Percentiles rank a stretch among this genome's conserved stretches.
Evolutionary conservation across 64 coral and sea anemone genomes (phyloP).

Genomic region (Montipora capricornis): DNA sequence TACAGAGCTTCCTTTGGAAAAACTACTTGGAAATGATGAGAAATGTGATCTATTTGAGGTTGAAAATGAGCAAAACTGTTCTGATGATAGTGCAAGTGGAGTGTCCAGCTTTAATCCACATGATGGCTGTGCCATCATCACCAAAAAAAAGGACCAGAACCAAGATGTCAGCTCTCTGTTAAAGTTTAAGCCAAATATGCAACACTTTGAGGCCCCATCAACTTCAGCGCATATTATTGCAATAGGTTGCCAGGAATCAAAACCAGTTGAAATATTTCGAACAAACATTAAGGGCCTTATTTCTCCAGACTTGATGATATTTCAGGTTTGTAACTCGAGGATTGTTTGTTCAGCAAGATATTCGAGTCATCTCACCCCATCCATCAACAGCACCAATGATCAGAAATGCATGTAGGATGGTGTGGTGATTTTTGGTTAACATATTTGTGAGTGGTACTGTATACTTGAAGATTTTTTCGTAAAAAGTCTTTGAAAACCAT

Average conservation of each 20-base stretch:
- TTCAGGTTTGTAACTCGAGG: constrained; percentile 25
- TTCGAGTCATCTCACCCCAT: too few relatives aligned
- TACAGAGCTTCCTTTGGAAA: constrained; percentile 35
- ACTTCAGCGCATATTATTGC: constrained; percentile 15
- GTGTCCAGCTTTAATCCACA: not conserved
- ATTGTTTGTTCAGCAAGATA: not conserved
- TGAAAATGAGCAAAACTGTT: not conserved
- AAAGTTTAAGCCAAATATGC: constrained; percentile 1
- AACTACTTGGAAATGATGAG: not conserved
- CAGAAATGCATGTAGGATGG: too few relatives aligned
- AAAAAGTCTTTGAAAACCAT: too few relatives aligned
- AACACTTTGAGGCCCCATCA: not conserved
- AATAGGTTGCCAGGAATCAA: not conserved
- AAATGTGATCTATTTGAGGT: constrained; percentile 28
- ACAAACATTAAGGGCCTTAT: constrained; percentile 14
- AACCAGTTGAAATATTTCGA: not conserved
- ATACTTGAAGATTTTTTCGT: too few relatives aligned
- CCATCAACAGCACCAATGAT: too few relatives aligned
- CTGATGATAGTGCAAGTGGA: not conserved
- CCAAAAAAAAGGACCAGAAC: not conserved
- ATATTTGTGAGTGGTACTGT: too few relatives aligned
- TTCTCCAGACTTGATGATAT: constrained; percentile 37
- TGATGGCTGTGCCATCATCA: not conserved
- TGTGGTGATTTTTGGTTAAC: too few relatives aligned
- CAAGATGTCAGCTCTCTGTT: not conserved